Base-by-base conservation (phyloP, 2,113 vertebrate genomes). In the Stegastes partitus region DNA sequence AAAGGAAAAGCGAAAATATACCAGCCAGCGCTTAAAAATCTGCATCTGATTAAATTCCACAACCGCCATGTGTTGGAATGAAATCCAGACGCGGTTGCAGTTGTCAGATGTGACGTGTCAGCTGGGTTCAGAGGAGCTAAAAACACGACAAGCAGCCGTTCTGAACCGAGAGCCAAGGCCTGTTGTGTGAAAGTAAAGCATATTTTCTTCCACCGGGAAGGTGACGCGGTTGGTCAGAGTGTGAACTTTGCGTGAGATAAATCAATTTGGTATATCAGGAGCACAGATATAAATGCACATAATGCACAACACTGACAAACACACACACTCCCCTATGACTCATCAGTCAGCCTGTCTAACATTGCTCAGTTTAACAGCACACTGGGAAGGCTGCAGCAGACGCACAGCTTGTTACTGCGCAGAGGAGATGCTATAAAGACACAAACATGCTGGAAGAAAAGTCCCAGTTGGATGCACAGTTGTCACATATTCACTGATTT, bases 311-410 rank as follows among this genome's bases (percentile, higher is more conserved):
- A 66, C 49, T 34, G 51, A 18, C 39, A 68, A 22, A 28, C 39
- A 28, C n/a, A 31, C 44, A 66, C 62, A 12, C 58, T 83, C 73
- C 47, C n/a, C 3, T 49, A 42, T 88, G 84, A 90, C 59, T 88
- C 83, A 84, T 85, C 80, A 70, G 64, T 81, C 75, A 65, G 82
- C 50, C 64, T 74, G 42, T 70, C 47, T 58, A 68, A 82, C 62
- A 16, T 58, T 50, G 70, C 67, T 87, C 62, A 57, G 58, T 81
- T 67, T 57, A 87, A 83, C 73, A 75, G 37, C 63, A 19, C 79
- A 58, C 69, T 70, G 49, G 63, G 66, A 81, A 62, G 53, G 34
- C 64, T 68, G 58, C 65, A 12, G n/a, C 6, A 53, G 42, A 55
- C 72, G 34, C 11, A 57, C 68, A 3, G 74, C 81, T 70, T 74